Evolutionary conservation across 1,140 invertebrate genomes (phyloP), one percentile per base, ranked within the genome.

Genomic region (Drosophila hydei): DNA sequence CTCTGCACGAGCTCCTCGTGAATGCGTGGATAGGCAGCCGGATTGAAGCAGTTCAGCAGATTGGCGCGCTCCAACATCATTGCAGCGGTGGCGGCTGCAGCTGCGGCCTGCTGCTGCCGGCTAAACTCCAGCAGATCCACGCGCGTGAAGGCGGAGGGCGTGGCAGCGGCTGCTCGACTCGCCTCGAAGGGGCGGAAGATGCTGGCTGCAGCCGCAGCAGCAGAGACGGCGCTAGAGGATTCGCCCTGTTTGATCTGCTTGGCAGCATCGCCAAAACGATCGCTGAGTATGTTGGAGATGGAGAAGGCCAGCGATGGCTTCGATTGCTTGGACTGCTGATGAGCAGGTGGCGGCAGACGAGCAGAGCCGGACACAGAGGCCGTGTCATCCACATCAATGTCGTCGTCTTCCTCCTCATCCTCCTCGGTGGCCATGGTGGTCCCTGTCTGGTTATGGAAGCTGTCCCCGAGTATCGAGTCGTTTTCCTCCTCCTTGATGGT

Each of bases 31-130:
- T 92, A 91, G 9, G 91, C 85, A 5, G 88, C 90, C 14, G 90
- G 90, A 56, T 91, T 91, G 60, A 91, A 91, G 62, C 90, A 91
- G 52, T 91, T 91, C 0, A 91, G 72, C 23, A 91, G 90, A 61
- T 91, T 91, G 23, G 90, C 90, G 8, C 90, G 85, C 61, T 91
- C 90, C 40, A 91, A 51, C 90, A 91, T 91, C 90, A 91, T 91
- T 16, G 90, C 90, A 0, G 89, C 90, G 0, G 90, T 90, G 50
- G 90, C 88, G 0, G 87, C 90, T 0, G 90, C 90, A 0, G 90
- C 90, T 2, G 88, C 88, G 0, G 88, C 84, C 47, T 91, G 90
- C 52, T 90, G 90, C 42, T 90, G 85, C 3, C 90, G 77, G 36
- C 90, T 91, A 8, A 91, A 89, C 51, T 91, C 90, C 7, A 91